Evolutionary conservation across 1,140 invertebrate genomes (phyloP), one percentile per base, ranked within the genome.

Genomic region (Lamellibrachia luymesi): DNA sequence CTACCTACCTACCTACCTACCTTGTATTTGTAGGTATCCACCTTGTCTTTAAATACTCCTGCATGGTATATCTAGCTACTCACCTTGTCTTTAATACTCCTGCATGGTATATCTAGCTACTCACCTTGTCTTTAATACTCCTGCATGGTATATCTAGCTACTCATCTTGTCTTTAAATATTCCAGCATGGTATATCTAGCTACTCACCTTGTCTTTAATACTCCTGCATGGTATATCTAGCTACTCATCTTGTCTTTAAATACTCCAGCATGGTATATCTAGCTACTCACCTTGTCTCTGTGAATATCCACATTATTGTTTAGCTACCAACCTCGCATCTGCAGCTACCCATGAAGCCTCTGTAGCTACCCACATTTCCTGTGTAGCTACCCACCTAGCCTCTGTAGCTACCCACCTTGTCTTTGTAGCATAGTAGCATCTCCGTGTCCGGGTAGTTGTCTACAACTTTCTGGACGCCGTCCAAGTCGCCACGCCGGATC

Each of bases 391-490:
- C 38, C 25, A 17, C 64, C 4, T 22, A 22, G 17, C 25, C 64
- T 80, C 92, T 64, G 50, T 64, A 50, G 90, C n/a, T 92, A 92
- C 80, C 22, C 49, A 94, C 94, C 94, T 93, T 94, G 93, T 94
- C 94, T 91, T 92, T 94, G 50, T 93, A 89, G 56, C 93, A 93
- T 10, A 94, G 4, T 80, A 94, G 50, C 50, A 94, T 91, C 25
- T 93, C 93, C 49, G 92, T 91, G 91, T 64, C 90, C 49, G 94
- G 91, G 27, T 50, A 56, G 51, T 13, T 64, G 8, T 92, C 50
- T n/a, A 91, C 49, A 13, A 91, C 2, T 51, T n/a, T 38, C 38
- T 25, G 50, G 49, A 91, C 90, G 38, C 50, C 90, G 27, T 91
- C 90, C 90, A 50, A 50, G 50, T 91, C 90, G 27, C 90, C 90